Evolutionary conservation across 2,113 vertebrate genomes (phyloP), one percentile per base, ranked within the genome.

Genomic region (Scophthalmus maximus): DNA sequence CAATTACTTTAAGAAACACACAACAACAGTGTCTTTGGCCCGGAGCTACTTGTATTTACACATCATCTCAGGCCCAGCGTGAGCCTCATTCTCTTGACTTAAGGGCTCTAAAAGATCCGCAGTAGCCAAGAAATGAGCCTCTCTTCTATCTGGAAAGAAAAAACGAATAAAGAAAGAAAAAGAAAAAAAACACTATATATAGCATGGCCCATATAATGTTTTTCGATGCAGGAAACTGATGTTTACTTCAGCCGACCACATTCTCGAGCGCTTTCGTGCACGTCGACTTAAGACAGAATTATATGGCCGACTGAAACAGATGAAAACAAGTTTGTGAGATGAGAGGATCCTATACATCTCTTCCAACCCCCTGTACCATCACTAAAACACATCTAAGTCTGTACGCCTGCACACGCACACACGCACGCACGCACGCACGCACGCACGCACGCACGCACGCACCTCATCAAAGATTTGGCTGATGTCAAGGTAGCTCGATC

Each of bases 401-500:
- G 50, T 27, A 51, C 17, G 8, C 22, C 17, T 58, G 20, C 23
- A 52, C 25, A 6, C 23, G 6, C 49, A 57, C 30, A n/a, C 17
- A 30, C 20, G 20, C 18, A 30, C 27, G 15, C 50, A 52, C 40
- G 7, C 40, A 52, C 25, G 8, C 4, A 25, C 15, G 8, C 25
- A 26, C 23, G 15, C 6, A 61, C 34, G 25, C 64, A 60, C 25
- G 65, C 64, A 84, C 63, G 71, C 49, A 79, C 60, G 72, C 57
- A 59, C 62, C 57, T 78, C 83, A 82, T 89, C 79, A 83, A 76
- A 77, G 56, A 74, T 20, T 81, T 80, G 58, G 57, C 68, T 79
- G 79, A 87, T 89, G 82, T 86, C 87, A 88, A 77, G 72, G 62
- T 68, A 83, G 78, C 87, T 76, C 11, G 5, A 87, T 88, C 74